A percentile compares a stretch with the other conserved stretches of the same genome.
phyloP scores from a whole-genome alignment of 2,797 vertebrate species.

The Rhincodon typus region DNA sequence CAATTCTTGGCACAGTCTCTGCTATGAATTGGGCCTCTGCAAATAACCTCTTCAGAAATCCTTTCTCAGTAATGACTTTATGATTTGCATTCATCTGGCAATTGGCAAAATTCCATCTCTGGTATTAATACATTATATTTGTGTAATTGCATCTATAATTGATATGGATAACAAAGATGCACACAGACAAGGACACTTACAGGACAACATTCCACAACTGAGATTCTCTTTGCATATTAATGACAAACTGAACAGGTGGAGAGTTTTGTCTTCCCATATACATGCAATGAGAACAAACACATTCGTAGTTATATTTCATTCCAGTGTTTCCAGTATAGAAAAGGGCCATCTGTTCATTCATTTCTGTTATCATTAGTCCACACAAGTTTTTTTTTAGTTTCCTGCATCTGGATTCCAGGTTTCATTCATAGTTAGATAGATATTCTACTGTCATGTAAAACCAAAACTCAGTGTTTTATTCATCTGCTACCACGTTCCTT shows the following conservation, averaged over 20 bases:
- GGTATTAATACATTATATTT: neutral
- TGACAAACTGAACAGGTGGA: conserved; percentile 57
- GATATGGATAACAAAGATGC: neutral
- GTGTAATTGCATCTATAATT: neutral
- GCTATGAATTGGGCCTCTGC: neutral
- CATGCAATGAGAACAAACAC: conserved; percentile 48
- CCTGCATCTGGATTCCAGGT: conserved; percentile 48
- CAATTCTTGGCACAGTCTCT: neutral
- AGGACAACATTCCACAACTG: neutral
- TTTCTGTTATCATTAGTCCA: conserved; percentile 58
- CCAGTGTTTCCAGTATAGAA: conserved; percentile 53
- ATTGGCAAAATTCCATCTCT: neutral
- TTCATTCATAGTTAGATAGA: conserved; percentile 36
- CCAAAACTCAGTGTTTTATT: neutral
- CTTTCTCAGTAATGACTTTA: neutral
- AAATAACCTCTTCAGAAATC: neutral
- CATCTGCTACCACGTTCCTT: neutral
- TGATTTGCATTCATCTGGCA: neutral
- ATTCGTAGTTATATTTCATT: conserved; percentile 46
- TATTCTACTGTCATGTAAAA: conserved; percentile 41
- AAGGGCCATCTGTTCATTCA: conserved; percentile 62
- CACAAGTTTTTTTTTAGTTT: conserved; percentile 52
- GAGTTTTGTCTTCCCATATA: conserved; percentile 48
- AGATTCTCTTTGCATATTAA: conserved; percentile 37
- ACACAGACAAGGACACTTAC: neutral